Base-by-base conservation (phyloP, 2,888 invertebrate species). In the Zootermopsis nevadensis region DNA sequence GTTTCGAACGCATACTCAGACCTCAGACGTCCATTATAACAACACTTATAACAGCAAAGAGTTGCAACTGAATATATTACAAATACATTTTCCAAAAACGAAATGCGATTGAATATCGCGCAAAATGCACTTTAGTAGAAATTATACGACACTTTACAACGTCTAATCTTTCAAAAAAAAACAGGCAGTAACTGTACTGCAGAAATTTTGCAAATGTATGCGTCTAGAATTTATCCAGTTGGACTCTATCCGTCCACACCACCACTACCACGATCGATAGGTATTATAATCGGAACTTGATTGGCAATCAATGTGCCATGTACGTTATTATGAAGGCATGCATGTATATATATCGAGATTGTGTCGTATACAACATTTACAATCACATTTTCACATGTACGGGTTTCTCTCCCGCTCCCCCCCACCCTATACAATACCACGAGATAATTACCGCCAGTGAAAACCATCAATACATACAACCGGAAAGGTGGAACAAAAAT, bases 251-350 rank as follows among this genome's bases (percentile, higher is more conserved):
- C 60, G 42, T 35, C 35, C 66, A 33, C 66, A 35, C 60, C 27
- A 79, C 24, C 74, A 74, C 27, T 38, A 69, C 69, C 69, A 74
- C 82, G 82, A 84, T 84, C 84, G 84, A 84, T 85, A 82, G 66
- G 84, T 85, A 85, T 84, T 83, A 85, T 84, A 85, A 85, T 85
- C 84, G 84, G 82, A 83, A 83, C 82, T 82, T 85, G 85, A 85
- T 85, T 85, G 85, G 67, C 85, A 85, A 85, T 85, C 85, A 85
- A 84, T 82, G 83, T 84, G 85, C 80, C 84, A 82, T 84, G 85
- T 81, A 84, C 81, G 85, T 84, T 85, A 85, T 85, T 85, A 85
- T 85, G 84, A 84, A 83, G 81, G 84, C 74, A 83, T 80, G 79
- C 80, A 83, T 84, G 82, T 82, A 74, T 84, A 79, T 79, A 79